phyloP scores from a whole-genome alignment of 2,113 vertebrate species.

The Menidia beryllina region DNA sequence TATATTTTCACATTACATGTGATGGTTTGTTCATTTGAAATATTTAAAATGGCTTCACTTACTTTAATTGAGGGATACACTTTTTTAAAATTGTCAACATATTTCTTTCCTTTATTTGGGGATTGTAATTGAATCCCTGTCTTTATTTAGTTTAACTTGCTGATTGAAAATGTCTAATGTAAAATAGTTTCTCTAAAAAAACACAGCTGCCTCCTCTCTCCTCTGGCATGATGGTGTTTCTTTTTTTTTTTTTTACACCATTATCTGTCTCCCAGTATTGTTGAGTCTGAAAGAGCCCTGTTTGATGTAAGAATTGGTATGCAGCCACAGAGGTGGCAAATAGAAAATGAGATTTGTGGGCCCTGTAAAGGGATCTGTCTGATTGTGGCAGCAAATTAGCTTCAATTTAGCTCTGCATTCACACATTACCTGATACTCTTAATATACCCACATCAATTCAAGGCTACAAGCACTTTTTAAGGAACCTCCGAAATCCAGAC shows the following conservation, averaged over 20 bases:
- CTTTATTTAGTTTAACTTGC: background rate
- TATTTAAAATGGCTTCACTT: background rate
- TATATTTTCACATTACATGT: background rate
- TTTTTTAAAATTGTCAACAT: background rate
- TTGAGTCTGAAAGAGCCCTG: slow-evolving; percentile 53
- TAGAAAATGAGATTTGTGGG: slow-evolving; percentile 70
- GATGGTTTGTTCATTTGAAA: background rate
- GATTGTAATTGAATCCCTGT: background rate
- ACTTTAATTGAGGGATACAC: background rate
- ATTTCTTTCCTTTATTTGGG: background rate
- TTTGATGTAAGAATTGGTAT: slow-evolving; percentile 70
- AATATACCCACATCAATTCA: slow-evolving; percentile 37
- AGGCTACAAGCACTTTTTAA: slow-evolving; percentile 18
- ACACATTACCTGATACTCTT: slow-evolving; percentile 45
- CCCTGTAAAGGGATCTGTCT: slow-evolving; percentile 37
- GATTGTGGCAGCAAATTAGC: slow-evolving; percentile 55
- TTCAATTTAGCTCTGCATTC: slow-evolving; percentile 54
- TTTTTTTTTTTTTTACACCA: slow-evolving; percentile 15
- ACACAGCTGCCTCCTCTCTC: slow-evolving; percentile 16
- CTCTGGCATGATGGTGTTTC: slow-evolving; percentile 44
- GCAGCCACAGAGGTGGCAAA: slow-evolving; percentile 57
- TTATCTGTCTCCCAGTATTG: slow-evolving; percentile 53
- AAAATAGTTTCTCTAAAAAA: slow-evolving; percentile 30
- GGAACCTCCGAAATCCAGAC: slow-evolving; percentile 14
- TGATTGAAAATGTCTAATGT: slow-evolving; percentile 7